These are phyloP conservation scores for Ochropleura leucogaster DNA, from an alignment of 2,888 invertebrate genomes.

Conservation along the genomic window DNA sequence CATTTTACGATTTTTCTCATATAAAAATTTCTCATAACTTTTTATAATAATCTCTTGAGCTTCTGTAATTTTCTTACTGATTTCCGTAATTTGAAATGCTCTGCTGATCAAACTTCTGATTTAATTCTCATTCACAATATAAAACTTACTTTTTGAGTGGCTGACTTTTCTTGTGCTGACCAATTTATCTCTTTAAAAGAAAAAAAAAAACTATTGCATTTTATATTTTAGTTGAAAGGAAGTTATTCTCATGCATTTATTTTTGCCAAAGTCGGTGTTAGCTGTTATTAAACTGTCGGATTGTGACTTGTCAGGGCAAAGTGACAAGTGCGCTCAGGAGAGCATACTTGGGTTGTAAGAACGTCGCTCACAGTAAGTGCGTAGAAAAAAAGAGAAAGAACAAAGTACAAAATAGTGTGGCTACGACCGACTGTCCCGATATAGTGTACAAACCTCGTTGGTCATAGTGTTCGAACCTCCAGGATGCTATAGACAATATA, in stretches of 20 bases:
- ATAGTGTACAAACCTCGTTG: conserved; percentile 64
- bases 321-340: conserved; percentile 89
- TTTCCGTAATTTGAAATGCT: conserved; percentile 44
- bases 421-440: conserved; percentile 60
- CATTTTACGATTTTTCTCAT: conserved; percentile 46
- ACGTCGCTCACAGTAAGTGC: conserved; percentile 90
- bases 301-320: conserved; percentile 86
- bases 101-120: conserved; percentile 44
- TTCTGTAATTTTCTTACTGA: conserved; percentile 49
- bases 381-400: conserved; percentile 75
- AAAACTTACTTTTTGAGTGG: conserved; percentile 38
- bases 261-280: conserved; percentile 31
- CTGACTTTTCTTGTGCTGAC: conserved; percentile 36
- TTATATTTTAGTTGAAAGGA: conserved; percentile 44
- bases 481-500: conserved; percentile 69
- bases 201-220: conserved; percentile 34
- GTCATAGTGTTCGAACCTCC: conserved; percentile 58
- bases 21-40: conserved; percentile 50
- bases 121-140: conserved; percentile 35
- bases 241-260: conserved; percentile 54
- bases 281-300: conserved; percentile 64
- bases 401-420: conserved; percentile 67
- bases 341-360: conserved; percentile 90
- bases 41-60: conserved; percentile 50
- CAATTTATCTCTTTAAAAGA: conserved; percentile 26